phyloP scores from a whole-genome alignment of 2,888 invertebrate genomes.

The Cheilosia soror region DNA sequence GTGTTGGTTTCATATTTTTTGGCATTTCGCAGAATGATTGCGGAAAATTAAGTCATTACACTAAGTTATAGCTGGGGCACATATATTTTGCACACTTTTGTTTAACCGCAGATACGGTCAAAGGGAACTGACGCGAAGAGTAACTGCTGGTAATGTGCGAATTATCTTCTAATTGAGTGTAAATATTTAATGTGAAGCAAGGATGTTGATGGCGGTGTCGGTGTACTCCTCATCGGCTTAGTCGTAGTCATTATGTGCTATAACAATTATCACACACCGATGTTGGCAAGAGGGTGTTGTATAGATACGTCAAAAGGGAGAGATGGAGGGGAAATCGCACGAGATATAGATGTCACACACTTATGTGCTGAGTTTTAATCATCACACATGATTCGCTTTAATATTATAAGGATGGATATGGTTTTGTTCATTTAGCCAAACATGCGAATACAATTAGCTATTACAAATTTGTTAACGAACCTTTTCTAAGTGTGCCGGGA shows the following conservation, averaged over 20 bases:
- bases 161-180: conserved; percentile 72
- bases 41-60: conserved; percentile 23
- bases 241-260: conserved; percentile 11
- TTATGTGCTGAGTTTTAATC: conserved; percentile 27
- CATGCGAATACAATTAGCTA: conserved; percentile 38
- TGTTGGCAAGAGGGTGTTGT: background rate
- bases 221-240: background rate
- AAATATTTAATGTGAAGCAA: conserved; percentile 63
- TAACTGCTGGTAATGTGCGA: conserved; percentile 57
- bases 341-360: conserved; percentile 15
- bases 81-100: conserved; percentile 54
- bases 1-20: conserved; percentile 8
- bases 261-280: conserved; percentile 52
- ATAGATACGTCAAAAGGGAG: background rate
- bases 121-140: conserved; percentile 4
- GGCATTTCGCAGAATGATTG: background rate
- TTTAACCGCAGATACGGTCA: conserved; percentile 15
- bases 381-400: conserved; percentile 11
- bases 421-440: conserved; percentile 19
- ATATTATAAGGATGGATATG: background rate
- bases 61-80: conserved; percentile 13
- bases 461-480: too few relatives aligned
- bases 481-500: too few relatives aligned
- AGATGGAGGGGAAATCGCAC: background rate
- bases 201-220: conserved; percentile 4